A percentile compares a stretch with the other conserved stretches of the same genome.
Evolutionary conservation across 2,888 invertebrate species (phyloP).

Genomic region (Drosophila macrospina): DNA sequence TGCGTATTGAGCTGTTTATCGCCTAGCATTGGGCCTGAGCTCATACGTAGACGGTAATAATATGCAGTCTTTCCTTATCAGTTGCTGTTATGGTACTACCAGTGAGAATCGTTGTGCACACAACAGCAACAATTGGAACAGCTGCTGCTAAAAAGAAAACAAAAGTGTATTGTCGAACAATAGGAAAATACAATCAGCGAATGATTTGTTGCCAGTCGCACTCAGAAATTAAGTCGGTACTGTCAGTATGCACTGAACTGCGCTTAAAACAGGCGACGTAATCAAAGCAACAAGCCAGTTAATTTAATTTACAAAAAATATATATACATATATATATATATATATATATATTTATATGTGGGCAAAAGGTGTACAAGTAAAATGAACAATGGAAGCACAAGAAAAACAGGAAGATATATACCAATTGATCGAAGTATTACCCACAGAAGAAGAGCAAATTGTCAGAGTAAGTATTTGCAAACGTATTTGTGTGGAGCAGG

Average conservation of each 20-base stretch:
- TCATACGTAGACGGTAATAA: conserved; percentile 42
- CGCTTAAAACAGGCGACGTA: conserved; percentile 10
- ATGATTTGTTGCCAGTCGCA: conserved; percentile 28
- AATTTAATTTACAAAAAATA: neutral
- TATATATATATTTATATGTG: neutral
- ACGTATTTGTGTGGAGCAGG: neutral
- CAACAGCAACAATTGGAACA: conserved; percentile 32
- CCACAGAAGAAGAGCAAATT: conserved; percentile 55
- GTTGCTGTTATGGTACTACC: conserved; percentile 42
- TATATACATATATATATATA: too few relatives aligned
- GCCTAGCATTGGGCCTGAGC: conserved; percentile 29
- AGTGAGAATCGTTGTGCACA: conserved; percentile 36
- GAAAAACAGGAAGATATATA: conserved; percentile 50
- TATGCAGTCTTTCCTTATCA: conserved; percentile 67
- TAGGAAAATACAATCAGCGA: conserved; percentile 52
- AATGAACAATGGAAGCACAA: conserved; percentile 39
- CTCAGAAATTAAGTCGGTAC: conserved; percentile 32
- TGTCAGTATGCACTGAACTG: conserved; percentile 39
- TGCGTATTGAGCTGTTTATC: conserved; percentile 36
- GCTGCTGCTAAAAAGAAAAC: conserved; percentile 43
- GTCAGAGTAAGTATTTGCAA: conserved; percentile 56
- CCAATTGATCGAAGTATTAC: conserved; percentile 62
- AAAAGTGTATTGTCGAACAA: conserved; percentile 51
- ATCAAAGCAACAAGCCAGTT: conserved; percentile 1
- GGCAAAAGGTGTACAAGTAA: conserved; percentile 51